Evolutionary conservation across 2,888 invertebrate genomes (phyloP), one percentile per base, ranked within the genome.

Genomic region (Dusona sp.): DNA sequence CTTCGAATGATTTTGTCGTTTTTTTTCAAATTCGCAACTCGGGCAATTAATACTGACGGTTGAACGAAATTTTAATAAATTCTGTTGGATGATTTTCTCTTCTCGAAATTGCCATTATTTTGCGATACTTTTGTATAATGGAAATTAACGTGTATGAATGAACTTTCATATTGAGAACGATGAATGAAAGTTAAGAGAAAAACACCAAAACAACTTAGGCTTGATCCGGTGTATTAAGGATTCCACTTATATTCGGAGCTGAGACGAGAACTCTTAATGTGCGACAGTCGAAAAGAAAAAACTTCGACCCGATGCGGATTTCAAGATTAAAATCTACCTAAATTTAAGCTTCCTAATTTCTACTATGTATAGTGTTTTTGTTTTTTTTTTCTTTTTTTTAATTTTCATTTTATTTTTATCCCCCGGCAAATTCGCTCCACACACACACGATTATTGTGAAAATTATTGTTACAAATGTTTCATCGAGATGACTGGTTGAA

Each of bases 381-480:
- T 16, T 48, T 70, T 68, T 42, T 61, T 72, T 45, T 42, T 68
- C 7, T 48, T 45, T 11, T 74, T 42, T 38, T 61, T 48, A 65
- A 61, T 42, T 61, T 72, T 45, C 29, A 9, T 64, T 65, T n/a
- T 48, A 38, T 45, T 45, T 73, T 67, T 54, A 68, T 67, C 68
- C 65, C 81, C 68, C 81, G 80, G 78, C 79, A 79, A 61, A 88
- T 88, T 80, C 87, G 16, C 88, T 90, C 82, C 88, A 86, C 83
- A 86, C 83, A 61, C 84, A 86, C 83, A 86, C 74, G 84, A 84
- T 90, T 89, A 90, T 89, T 88, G 81, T 89, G 85, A 84, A 73
- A 29, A 88, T 90, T 89, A 89, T 91, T 89, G 88, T 89, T 89
- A 88, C 86, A 86, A 87, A 88, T 70, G 64, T 86, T 86, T 88